Base-by-base conservation (phyloP, 2,888 invertebrate species). In the Oligia fasciuncula region DNA sequence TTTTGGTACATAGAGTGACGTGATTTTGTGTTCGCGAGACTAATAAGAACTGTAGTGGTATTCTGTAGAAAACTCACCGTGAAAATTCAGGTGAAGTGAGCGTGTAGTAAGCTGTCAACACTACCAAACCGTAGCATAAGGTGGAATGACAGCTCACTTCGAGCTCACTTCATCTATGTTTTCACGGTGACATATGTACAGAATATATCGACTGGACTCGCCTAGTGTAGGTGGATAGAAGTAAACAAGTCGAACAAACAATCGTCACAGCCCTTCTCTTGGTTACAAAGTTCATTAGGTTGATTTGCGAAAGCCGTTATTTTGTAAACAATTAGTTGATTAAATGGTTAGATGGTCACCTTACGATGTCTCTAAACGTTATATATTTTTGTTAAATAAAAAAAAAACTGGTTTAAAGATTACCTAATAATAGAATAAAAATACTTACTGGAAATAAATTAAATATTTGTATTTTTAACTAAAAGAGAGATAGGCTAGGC, bases 261-360 rank as follows among this genome's bases (percentile, higher is more conserved):
- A 76, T 83, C 88, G 85, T 88, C 85, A 83, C 46, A 13, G 35
- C 43, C 78, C 86, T 84, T 87, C 81, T 80, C 73, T 69, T 80
- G 77, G 75, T 83, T 81, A 81, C 78, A 70, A 73, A 86, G 73
- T 75, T 75, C 79, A 77, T 80, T 85, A 79, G 73, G 66, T 80
- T 85, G 82, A 74, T 82, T 73, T 69, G 70, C 46, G 70, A 71
- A 79, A 76, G 67, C 65, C 65, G 70, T 75, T 85, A 75, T 79
- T 66, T 71, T 74, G 80, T 81, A 86, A 81, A 83, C 76, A 86
- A 76, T 67, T 54, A 69, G 75, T 77, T 75, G 65, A 73, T 75
- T 73, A 54, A 80, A 75, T 60, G 14, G n/a, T 71, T 60, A 73
- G 17, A 73, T 74, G 43, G 40, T 19, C n/a, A 65, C 13, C 46